Evolutionary conservation across 64 coral and sea anemone genomes (phyloP).

Genomic region (Dendronephthya gigantea): DNA sequence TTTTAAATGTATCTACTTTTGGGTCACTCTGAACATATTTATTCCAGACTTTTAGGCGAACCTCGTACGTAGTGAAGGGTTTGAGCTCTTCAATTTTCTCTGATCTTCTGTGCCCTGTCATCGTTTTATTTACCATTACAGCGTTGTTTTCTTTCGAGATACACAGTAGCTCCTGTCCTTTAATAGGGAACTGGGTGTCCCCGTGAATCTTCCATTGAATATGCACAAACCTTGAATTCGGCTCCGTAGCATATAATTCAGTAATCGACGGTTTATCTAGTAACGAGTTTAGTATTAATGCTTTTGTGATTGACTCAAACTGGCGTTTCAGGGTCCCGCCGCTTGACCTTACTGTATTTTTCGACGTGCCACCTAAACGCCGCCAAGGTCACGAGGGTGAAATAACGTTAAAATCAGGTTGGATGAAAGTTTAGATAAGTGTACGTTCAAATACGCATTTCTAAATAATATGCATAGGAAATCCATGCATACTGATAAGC

Average conservation of each 20-base stretch:
- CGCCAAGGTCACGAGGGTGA: too few relatives aligned
- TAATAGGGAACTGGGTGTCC: not conserved
- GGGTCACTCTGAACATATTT: not conserved
- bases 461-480: too few relatives aligned
- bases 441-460: too few relatives aligned
- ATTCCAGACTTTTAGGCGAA: not conserved
- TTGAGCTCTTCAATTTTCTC: not conserved
- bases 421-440: too few relatives aligned
- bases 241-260: not conserved
- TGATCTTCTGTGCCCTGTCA: not conserved
- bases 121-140: not conserved
- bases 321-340: too few relatives aligned
- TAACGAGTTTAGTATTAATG: not conserved
- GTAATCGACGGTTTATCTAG: not conserved
- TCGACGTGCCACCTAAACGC: too few relatives aligned
- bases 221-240: not conserved
- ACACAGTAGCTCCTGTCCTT: not conserved
- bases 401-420: too few relatives aligned
- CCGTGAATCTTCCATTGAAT: not conserved
- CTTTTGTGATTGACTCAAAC: not conserved
- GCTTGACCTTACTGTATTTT: too few relatives aligned
- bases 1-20: not conserved
- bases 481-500: too few relatives aligned
- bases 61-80: not conserved
- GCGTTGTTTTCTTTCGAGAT: not conserved